A percentile compares a stretch with the other conserved stretches of the same genome.
Conservation (phyloP, 2,888 invertebrate genomes). For the Trisateles emortualis region DNA sequence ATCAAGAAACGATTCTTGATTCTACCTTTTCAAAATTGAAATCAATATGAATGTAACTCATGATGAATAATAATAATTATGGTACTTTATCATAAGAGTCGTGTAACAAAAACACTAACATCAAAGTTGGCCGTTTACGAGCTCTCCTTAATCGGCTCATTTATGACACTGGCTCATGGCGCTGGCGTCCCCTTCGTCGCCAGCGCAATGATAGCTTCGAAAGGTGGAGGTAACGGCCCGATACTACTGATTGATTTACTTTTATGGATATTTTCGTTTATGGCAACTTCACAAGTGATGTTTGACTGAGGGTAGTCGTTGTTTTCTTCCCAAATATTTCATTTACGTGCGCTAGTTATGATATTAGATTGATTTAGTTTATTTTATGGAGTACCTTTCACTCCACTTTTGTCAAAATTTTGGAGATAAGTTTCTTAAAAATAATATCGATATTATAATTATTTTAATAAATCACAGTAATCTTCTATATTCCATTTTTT, state of each 20-base stretch:
- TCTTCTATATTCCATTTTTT: too few relatives aligned
- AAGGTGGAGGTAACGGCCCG: constrained; percentile 54
- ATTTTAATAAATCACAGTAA: too few relatives aligned
- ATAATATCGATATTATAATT: too few relatives aligned
- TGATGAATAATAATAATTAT: constrained; percentile 1
- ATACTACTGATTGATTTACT: constrained; percentile 65
- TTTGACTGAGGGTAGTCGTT: constrained; percentile 27
- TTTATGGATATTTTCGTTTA: constrained; percentile 53
- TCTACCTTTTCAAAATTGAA: too few relatives aligned
- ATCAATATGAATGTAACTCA: too few relatives aligned
- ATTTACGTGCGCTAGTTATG: constrained; percentile 24
- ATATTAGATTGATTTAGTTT: constrained; percentile 3
- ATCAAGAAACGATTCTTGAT: too few relatives aligned
- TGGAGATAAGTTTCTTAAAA: too few relatives aligned
- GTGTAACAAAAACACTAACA: constrained; percentile 34
- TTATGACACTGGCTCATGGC: constrained; percentile 66
- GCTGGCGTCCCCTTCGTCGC: constrained; percentile 24
- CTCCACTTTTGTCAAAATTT: too few relatives aligned
- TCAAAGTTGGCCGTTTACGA: constrained; percentile 59
- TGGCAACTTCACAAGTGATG: constrained; percentile 35
- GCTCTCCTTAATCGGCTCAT: constrained; percentile 64
- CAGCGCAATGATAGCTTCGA: constrained; percentile 30
- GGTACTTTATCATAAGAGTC: constrained; percentile 7
- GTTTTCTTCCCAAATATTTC: constrained; percentile 33
- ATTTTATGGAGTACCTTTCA: constrained; percentile 4